Percentiles rank a stretch among this genome's conserved stretches.
These are phyloP conservation scores for Neolamprologus falcicula DNA, from an alignment of 2,113 vertebrate genomes.

Conservation along the genomic window DNA sequence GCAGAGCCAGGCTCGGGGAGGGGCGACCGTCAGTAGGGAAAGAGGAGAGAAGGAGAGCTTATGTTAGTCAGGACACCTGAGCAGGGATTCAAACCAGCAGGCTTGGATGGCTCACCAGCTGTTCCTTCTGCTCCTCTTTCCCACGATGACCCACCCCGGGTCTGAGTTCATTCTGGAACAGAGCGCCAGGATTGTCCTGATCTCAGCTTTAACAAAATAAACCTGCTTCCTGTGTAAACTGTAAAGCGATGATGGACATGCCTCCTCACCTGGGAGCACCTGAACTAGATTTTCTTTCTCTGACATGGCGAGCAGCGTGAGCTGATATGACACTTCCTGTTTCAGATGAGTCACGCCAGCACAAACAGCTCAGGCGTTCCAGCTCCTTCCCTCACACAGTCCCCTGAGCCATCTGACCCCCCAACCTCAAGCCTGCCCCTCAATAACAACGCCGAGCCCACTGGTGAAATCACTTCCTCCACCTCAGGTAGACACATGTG, in stretches of 20 bases:
- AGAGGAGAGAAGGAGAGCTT: background rate
- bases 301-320: background rate
- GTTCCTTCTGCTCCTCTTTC: background rate
- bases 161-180: background rate
- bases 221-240: background rate
- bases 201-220: background rate
- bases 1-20: background rate
- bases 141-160: background rate
- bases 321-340: background rate
- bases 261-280: background rate
- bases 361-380: constrained; percentile 51
- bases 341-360: constrained; percentile 72
- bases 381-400: constrained; percentile 54
- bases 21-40: rapidly evolving
- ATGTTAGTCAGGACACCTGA: background rate
- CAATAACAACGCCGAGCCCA: constrained; percentile 61
- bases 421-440: constrained; percentile 49
- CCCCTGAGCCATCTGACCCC: background rate
- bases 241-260: background rate
- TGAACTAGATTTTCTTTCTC: background rate
- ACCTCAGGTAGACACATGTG: background rate
- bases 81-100: background rate
- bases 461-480: constrained; percentile 57
- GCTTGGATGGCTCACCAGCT: background rate
- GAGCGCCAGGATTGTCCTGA: background rate